Base-by-base conservation (phyloP, 1,140 invertebrate genomes). In the Thaumatotibia leucotreta region DNA sequence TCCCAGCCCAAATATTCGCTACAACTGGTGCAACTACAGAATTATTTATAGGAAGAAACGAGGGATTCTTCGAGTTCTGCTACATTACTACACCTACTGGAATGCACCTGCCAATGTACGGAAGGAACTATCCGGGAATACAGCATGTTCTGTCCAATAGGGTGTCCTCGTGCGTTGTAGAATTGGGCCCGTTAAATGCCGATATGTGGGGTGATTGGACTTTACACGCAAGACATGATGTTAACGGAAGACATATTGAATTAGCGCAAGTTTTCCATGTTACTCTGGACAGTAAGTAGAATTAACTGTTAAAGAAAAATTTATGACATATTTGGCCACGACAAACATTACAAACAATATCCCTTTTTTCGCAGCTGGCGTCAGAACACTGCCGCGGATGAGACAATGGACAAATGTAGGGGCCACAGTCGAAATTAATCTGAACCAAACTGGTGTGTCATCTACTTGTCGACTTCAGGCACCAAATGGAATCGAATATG, bases 41-140 rank as follows among this genome's bases (percentile, higher is more conserved):
- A 31, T 29, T 58, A 27, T 27, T 20, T n/a, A 58, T 58, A n/a
- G 24, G 52, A 4, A 58, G 52, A 58, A 58, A 24, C 6, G 52
- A 27, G 14, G 52, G 52, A 5, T 58, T 58, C 24, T 58, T 58
- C 11, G 52, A 58, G n/a, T 27, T 27, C 14, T 58, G 52, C 24
- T 58, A 27, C 24, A n/a, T 58, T 10, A 58, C 52, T 11, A 58
- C 52, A 4, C 52, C 52, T 3, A 14, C 10, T 11, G 52, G 52
- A 27, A 1, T 27, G 10, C 52, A 58, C 23, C 17, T 58, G 24
- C 52, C 52, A n/a, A 29, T 58, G 52, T 58, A 58, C 24, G 52
- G 52, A 31, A 31, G 52, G n/a, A 58, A 58, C n/a, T 58, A 58
- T 58, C 52, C 52, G 6, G n/a, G 24, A 27, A 58, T 58, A 27